Evolutionary conservation across 2,797 vertebrate genomes (phyloP), one percentile per base, ranked within the genome.

Genomic region (Tangara arthus): DNA sequence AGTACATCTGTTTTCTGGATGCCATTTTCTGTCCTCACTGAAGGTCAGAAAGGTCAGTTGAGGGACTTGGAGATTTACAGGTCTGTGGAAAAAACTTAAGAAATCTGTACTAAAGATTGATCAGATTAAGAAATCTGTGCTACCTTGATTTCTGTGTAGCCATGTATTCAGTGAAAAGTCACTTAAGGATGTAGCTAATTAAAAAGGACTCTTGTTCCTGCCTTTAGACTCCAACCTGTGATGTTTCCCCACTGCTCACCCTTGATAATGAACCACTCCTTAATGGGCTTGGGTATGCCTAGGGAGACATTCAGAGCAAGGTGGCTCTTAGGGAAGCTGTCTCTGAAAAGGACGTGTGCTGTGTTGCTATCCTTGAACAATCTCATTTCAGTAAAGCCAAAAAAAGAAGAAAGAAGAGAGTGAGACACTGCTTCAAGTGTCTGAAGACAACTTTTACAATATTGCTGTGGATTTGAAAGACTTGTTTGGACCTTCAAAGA

Each of bases 361-460:
- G 12, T 24, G 22, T 30, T 79, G 41, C 81, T 76, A 21, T 37
- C 22, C n/a, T 76, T 52, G 23, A 64, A 52, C 35, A 50, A 89
- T 91, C 30, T 95, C 21, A 20, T 94, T 93, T 47, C 73, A 99
- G 99, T 81, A 99, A 99, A 97, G 87, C 98, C 8, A 97, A 98
- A 70, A 97, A 75, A 98, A 97, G 93, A 99, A 98, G 94, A 98
- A 96, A 20, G 97, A 98, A 37, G 98, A 98, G 93, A 98, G 97
- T 15, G 98, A 98, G 94, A 99, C 98, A 86, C 94, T 98, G 15
- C 99, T 99, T 1, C 98, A 99, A 28, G 99, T 99, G 16, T 99
- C 99, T 50, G 98, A 98, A 94, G 98, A 99, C 70, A 98, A 97
- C 18, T 99, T 98, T 90, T 99, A 98, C 7, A 90, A 98, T 3